Percentiles rank a stretch among this genome's conserved stretches.
phyloP scores from a whole-genome alignment of 2,888 invertebrate species.

The Lobophora halterata region DNA sequence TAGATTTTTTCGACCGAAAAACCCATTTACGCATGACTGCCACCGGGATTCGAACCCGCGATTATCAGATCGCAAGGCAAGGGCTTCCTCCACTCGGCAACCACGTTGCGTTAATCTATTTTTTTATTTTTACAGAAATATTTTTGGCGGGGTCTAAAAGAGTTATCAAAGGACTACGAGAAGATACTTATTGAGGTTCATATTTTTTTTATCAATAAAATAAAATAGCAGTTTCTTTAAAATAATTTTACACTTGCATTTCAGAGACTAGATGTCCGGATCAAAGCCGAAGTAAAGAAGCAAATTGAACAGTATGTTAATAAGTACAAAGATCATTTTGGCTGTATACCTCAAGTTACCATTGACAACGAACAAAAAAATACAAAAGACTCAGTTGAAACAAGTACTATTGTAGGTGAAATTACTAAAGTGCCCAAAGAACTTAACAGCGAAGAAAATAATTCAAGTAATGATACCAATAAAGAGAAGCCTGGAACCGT shows the following conservation, averaged over 20 bases:
- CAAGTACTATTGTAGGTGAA: conserved; percentile 5
- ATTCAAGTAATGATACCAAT: background rate
- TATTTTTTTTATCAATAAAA: too few species aligned
- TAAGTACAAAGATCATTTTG: conserved; percentile 1
- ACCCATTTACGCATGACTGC: too few species aligned
- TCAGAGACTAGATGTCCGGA: conserved; percentile 38
- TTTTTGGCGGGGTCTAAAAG: conserved; percentile 46
- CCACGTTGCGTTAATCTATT: too few species aligned
- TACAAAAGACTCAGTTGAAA: conserved; percentile 2
- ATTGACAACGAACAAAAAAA: background rate
- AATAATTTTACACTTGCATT: conserved; percentile 8
- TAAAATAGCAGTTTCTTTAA: too few species aligned
- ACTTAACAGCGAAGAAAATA: conserved; percentile 9
- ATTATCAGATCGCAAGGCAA: too few species aligned
- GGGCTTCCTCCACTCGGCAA: too few species aligned
- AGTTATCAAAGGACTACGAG: conserved; percentile 41
- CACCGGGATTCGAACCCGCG: too few species aligned
- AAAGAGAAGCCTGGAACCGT: background rate
- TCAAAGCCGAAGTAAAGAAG: conserved; percentile 39
- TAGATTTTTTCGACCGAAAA: too few species aligned
- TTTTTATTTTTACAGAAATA: conserved; percentile 37
- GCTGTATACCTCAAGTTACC: background rate
- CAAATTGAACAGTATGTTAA: conserved; percentile 29
- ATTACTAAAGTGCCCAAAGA: too few species aligned
- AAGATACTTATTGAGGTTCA: conserved; percentile 41